A percentile compares a stretch with the other conserved stretches of the same genome.
Evolutionary conservation across 2,797 vertebrate genomes (phyloP).

Genomic region (Mergus octosetaceus): DNA sequence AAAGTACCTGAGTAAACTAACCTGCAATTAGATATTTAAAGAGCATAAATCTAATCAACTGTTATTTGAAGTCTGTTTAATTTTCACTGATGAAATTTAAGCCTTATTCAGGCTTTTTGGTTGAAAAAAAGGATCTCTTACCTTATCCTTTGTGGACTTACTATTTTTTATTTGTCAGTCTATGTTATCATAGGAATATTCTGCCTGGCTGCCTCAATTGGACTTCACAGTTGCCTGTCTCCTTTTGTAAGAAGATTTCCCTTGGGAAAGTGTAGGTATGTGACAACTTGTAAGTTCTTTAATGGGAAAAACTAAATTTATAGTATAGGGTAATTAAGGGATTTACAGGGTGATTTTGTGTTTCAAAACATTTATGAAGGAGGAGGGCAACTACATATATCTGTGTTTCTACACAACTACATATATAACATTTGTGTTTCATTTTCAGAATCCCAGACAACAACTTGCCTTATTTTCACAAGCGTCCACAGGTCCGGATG

Average conservation of each 20-base stretch:
- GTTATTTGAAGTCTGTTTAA: not conserved
- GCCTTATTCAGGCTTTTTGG: not conserved
- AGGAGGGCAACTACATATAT: not conserved
- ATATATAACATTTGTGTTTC: not conserved
- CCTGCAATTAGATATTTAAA: not conserved
- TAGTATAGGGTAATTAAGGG: not conserved
- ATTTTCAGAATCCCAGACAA: conserved; percentile 88
- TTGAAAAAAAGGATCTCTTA: not conserved
- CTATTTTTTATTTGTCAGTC: conserved; percentile 73
- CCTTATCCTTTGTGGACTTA: not conserved
- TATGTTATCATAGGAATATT: conserved; percentile 94
- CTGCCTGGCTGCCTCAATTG: conserved; percentile 92
- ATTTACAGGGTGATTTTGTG: not conserved
- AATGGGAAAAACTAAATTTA: not conserved
- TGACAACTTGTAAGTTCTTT: not conserved
- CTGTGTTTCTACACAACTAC: too few relatives aligned
- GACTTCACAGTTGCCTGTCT: conserved; percentile 93
- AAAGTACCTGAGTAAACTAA: not conserved
- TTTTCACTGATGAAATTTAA: not conserved
- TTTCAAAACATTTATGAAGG: not conserved
- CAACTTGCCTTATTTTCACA: conserved; percentile 92
- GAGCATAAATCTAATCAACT: not conserved
- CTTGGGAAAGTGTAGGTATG: conserved; percentile 90
- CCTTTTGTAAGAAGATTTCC: conserved; percentile 90
- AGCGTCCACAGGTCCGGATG: conserved; percentile 89